Percentiles rank a stretch among this genome's conserved stretches.
Evolutionary conservation across 1,140 invertebrate genomes (phyloP).

Genomic region (Sitophilus oryzae): DNA sequence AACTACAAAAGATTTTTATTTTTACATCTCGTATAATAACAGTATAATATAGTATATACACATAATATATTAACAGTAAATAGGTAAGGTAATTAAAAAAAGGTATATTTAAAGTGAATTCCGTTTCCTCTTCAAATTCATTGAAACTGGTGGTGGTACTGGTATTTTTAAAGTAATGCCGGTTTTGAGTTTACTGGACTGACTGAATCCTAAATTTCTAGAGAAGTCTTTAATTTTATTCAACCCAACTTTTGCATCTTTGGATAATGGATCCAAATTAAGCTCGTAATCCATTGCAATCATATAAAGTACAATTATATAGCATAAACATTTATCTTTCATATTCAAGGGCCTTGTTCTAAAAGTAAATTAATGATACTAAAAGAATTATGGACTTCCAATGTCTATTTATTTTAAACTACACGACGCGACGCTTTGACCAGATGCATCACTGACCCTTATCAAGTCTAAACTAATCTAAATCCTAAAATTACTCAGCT

Average conservation of each 20-base stretch:
- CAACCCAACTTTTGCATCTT: constrained; percentile 41
- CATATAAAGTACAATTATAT: constrained; percentile 46
- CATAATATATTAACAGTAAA: no score
- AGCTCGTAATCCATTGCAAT: constrained; percentile 42
- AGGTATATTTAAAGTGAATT: not conserved
- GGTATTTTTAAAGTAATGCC: constrained; percentile 44
- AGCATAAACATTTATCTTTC: constrained; percentile 48
- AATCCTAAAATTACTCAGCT: no score
- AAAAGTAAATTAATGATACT: constrained; percentile 23
- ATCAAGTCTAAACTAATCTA: no score
- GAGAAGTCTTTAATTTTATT: constrained; percentile 47
- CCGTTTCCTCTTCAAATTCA: constrained; percentile 24
- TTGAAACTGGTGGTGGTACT: constrained; percentile 39
- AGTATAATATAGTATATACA: no score
- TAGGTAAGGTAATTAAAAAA: no score
- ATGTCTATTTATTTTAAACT: no score
- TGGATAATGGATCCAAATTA: constrained; percentile 44
- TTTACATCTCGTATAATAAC: no score
- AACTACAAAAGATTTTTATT: no score
- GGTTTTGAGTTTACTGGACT: constrained; percentile 41
- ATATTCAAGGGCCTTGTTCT: constrained; percentile 46
- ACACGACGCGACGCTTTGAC: no score
- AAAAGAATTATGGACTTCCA: no score
- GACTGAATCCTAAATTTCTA: constrained; percentile 42
- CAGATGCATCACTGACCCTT: no score